A percentile compares a stretch with the other conserved stretches of the same genome.
Conservation (phyloP, 2,888 invertebrate species). For the Andricus quercusramuli region DNA sequence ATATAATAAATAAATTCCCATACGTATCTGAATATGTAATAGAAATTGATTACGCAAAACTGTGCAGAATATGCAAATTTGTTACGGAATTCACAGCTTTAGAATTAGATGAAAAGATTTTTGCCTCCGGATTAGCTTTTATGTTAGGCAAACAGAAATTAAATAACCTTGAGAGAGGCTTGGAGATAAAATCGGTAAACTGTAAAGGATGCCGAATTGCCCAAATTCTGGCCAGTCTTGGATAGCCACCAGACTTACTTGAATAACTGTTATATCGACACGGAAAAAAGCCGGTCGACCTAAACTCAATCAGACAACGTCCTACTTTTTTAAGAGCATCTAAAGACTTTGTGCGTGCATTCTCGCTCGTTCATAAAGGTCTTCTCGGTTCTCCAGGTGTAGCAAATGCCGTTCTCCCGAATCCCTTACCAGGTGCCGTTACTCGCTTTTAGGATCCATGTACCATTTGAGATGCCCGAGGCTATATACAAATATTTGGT, state of each 20-base stretch:
- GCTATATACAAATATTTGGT: neutral
- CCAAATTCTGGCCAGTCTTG: neutral
- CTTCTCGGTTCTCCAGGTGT: neutral
- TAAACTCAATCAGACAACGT: conserved; percentile 35
- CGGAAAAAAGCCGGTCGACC: conserved; percentile 19
- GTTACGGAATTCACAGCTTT: neutral
- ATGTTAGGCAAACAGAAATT: neutral
- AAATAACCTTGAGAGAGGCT: neutral
- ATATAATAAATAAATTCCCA: neutral
- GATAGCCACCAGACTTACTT: neutral
- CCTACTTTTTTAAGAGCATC: conserved; percentile 36
- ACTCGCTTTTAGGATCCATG: conserved; percentile 14
- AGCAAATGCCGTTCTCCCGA: conserved; percentile 26
- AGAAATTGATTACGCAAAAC: neutral
- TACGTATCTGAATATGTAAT: neutral
- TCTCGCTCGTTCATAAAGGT: conserved; percentile 14
- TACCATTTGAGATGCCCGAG: neutral
- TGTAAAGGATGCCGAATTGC: conserved; percentile 14
- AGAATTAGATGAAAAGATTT: neutral
- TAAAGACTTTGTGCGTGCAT: conserved; percentile 20
- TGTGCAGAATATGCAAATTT: neutral
- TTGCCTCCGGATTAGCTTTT: neutral
- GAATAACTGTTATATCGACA: conserved; percentile 37
- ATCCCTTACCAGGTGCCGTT: conserved; percentile 28
- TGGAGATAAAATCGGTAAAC: neutral